Evolutionary conservation across 2,888 invertebrate species (phyloP), one percentile per base, ranked within the genome.

Genomic region (Plemyria rubiginata): DNA sequence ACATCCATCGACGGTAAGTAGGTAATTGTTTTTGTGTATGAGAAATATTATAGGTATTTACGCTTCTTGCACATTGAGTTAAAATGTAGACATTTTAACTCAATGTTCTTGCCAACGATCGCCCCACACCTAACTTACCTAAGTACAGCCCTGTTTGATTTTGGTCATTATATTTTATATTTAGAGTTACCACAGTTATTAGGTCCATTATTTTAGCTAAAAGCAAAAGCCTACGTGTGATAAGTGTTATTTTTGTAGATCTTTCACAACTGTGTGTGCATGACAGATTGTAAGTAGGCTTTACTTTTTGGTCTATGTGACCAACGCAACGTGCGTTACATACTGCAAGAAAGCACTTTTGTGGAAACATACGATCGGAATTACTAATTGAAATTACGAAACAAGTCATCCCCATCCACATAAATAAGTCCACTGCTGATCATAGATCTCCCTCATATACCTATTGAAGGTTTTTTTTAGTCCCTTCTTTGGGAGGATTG

Each of bases 231-330:
- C 22, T 22, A 22, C 22, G 22, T 22, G 2, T 1, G 1, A 22
- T 46, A 15, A 48, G 28, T 28, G 28, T 46, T 6, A 12, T 49
- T 46, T 38, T 46, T 46, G 54, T 29, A 32, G 49, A 57, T 32
- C 11, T 57, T 41, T 49, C 41, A 41, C 29, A 49, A 48, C 5
- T 5, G 4, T 62, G 57, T 58, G 62, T 58, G 45, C 54, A 59
- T 54, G 62, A 46, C 54, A 45, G 58, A 55, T 45, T 28, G 41
- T 7, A 29, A 13, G 57, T 54, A 55, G 54, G 40, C 55, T 40
- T 22, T 40, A 43, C 7, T 8, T 52, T 38, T 40, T 41, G 54
- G 54, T 16, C 43, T 62, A 70, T 70, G 67, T 67, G 67, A 66
- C 66, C 22, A 40, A 46, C 4, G 54, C 60, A 54, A 56, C 70